Base-by-base conservation (phyloP, 2,113 vertebrate genomes). In the Pseudorectes ferrugineus region DNA sequence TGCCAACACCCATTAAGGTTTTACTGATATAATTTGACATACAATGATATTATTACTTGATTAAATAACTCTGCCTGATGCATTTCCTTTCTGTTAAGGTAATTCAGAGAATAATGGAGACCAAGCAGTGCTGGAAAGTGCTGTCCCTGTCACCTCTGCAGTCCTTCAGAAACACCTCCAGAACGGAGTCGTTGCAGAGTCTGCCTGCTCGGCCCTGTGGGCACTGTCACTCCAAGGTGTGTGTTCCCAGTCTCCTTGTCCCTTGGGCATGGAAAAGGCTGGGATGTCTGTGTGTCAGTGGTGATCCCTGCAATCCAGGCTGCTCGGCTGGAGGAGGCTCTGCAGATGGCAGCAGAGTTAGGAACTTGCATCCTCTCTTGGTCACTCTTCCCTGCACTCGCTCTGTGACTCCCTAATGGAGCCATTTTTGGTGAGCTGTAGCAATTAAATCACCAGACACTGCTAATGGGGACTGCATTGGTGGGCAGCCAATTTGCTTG, bases 171-270 rank as follows among this genome's bases (percentile, higher is more conserved):
- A 83, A 25, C 77, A 98, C 70, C 65, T 95, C 3, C 24, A 28
- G 16, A 94, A 98, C 0, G 82, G 21, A 5, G 71, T 66, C 0
- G 61, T 98, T 23, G 63, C 88, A 0, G 97, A 98, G 42, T 70
- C 88, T 2, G 96, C 98, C 38, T 98, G 97, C 38, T 96, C 93
- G 0, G 97, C 97, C 10, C 84, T 98, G 2, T 98, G 98, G 98
- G 96, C 97, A 6, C 57, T 98, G 62, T 95, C 97, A 12, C 58
- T 98, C 61, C 96, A 95, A 45, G 98, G 98, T 98, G 91, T 88
- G 97, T 79, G 36, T 66, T 66, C 63, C 35, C 71, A 38, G 16
- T 7, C 5, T 36, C 25, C 15, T 38, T 43, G 38, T 63, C 55
- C 43, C 42, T 4, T 9, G 26, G 28, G 20, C 28, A 10, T 1